Evolutionary conservation across 1,140 invertebrate species (phyloP), one percentile per base, ranked within the genome.

Genomic region (Brachionus sp.): DNA sequence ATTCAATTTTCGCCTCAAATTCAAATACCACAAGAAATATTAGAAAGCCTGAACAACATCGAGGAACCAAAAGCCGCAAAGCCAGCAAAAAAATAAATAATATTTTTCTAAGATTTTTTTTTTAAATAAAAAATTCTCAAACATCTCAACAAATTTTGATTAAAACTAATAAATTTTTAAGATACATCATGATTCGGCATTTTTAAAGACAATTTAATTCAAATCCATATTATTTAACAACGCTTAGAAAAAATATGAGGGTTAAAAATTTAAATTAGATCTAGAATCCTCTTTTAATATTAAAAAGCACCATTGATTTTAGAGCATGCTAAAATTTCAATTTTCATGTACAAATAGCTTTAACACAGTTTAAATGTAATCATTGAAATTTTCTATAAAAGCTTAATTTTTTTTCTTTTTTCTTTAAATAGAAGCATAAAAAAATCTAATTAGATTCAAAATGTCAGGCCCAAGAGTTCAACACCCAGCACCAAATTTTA

Each of bases 401-500:
- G 50, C 50, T 57, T 33, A 3, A n/a, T 23, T n/a, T n/a, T 66
- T 53, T 66, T 33, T 66, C 13, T 23, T 12, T 66, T 66, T 66
- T 66, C 5, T 66, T 66, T 29, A 33, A 33, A 66, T 29, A 66
- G 33, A 57, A 57, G 50, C 6, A 19, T 19, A n/a, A n/a, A 57
- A 33, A 66, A n/a, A 37, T 35, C 29, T 66, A n/a, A 66, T 33
- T 37, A 0, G n/a, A n/a, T 19, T 39, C 33, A 70, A 44, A 70
- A 70, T 70, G 66, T 70, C 70, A 4, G 70, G 70, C n/a, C 70
- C 70, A 46, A 42, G 37, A 33, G 80, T 83, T 68, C 80, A 83
- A 46, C 35, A 83, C 12, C 92, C 92, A 84, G 94, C 95, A 2
- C 95, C 95, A 12, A 90, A 88, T 82, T 92, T 90, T 87, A 89